Base-by-base conservation (phyloP, 92 coral and sea anemone genomes). In the Virgularia gustaviana region DNA sequence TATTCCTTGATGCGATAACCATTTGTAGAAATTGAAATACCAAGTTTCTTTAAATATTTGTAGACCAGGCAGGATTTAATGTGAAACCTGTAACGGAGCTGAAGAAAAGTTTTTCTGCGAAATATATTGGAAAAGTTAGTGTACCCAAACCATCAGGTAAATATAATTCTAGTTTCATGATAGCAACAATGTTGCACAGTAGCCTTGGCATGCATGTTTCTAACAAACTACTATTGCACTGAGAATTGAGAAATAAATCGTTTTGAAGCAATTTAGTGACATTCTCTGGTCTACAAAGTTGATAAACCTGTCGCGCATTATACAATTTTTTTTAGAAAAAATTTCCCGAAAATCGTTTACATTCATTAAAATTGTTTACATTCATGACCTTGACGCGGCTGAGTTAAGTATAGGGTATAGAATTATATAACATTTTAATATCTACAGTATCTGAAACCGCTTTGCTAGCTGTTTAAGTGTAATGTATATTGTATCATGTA, bases 51-150 rank as follows among this genome's bases (percentile, higher is more conserved):
- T 38, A 28, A 35, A 4, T 60, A 9, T 37, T 53, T 1, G 9
- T 49, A 94, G 99, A 90, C 76, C 71, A 85, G 85, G 89, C 92
- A 10, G 86, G 90, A 61, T 94, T 94, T 58, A 94, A 94, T 80
- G 99, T 89, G 76, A 94, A 94, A 53, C 99, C 99, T 27, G 80
- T 86, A 29, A 71, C 87, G 10, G 96, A 94, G 70, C 78, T 81
- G 22, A 85, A 88, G 75, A 94, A 79, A 65, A 90, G 89, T 64
- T 94, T 89, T 73, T 86, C 96, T 27, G 99, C 96, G 24, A 89
- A 86, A 45, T 94, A 86, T 72, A 79, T 87, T 13, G 99, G 99
- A 6, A 79, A 74, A 34, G 82, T 86, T 36, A 95, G 85, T 12
- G 99, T 94, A 9, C 59, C 87, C 22, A 89, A 83, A 67, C 89